Conservation (phyloP, 2,113 vertebrate species). For the Odocoileus virginianus region DNA sequence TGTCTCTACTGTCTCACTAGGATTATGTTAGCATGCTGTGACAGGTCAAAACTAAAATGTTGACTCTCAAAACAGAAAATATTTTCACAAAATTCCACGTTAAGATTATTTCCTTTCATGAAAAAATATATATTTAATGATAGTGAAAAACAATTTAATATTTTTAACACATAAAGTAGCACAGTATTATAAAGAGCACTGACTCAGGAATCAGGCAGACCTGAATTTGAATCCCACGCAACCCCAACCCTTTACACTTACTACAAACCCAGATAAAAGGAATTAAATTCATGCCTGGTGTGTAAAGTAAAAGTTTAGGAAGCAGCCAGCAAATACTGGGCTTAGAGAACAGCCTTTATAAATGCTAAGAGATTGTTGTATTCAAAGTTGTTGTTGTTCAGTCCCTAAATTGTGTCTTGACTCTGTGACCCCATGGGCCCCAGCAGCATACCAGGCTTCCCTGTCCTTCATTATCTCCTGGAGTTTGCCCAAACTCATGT, state of each 20-base stretch:
- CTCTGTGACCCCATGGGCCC: rapidly evolving
- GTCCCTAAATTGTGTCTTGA: background rate
- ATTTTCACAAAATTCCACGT: background rate
- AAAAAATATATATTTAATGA: background rate
- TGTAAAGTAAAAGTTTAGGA: background rate
- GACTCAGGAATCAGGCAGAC: background rate
- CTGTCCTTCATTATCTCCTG: background rate
- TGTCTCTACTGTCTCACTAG: background rate
- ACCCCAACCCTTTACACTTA: background rate
- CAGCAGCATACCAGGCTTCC: background rate
- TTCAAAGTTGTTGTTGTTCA: background rate
- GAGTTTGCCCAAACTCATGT: background rate
- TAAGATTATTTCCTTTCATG: background rate
- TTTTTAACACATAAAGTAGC: background rate
- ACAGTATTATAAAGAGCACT: background rate
- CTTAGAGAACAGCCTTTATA: background rate
- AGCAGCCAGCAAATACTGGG: background rate
- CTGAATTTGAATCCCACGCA: background rate
- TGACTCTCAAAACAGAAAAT: background rate
- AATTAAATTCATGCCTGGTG: background rate
- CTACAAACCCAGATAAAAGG: background rate
- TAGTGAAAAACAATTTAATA: background rate
- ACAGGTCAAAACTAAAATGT: background rate
- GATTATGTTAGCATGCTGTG: background rate
- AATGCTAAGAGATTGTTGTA: background rate